Evolutionary conservation across 2,797 vertebrate species (phyloP).

Genomic region (Melanotaenia parkinsoni): DNA sequence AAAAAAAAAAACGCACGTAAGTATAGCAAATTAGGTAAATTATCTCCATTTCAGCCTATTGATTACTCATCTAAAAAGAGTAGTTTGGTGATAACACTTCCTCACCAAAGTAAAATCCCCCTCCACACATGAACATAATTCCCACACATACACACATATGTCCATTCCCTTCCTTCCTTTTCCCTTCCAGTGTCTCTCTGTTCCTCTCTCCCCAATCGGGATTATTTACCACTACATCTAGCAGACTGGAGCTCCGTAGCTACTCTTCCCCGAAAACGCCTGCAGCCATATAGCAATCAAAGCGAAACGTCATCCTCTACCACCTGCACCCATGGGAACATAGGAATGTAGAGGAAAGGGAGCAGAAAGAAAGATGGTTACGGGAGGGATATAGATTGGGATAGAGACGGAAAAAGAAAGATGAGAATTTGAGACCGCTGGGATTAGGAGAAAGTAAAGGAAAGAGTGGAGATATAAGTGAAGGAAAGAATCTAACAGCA

Average conservation of each 20-base stretch:
- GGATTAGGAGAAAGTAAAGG: conserved; percentile 36
- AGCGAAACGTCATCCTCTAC: conserved; percentile 78
- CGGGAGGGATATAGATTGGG: conserved; percentile 23
- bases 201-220: conserved; percentile 78
- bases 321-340: conserved; percentile 76
- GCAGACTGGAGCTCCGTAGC: conserved; percentile 73
- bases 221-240: conserved; percentile 85
- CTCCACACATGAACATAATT: conserved; percentile 20
- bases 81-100: conserved; percentile 19
- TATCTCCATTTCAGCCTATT: background rate
- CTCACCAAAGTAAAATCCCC: conserved; percentile 18
- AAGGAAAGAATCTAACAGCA: conserved; percentile 56
- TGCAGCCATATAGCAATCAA: conserved; percentile 84
- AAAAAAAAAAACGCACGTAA: background rate
- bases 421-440: conserved; percentile 42
- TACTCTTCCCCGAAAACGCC: conserved; percentile 80
- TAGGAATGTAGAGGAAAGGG: conserved; percentile 43
- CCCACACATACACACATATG: conserved; percentile 15
- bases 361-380: conserved; percentile 34
- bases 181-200: conserved; percentile 62
- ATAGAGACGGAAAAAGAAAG: conserved; percentile 28
- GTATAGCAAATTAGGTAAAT: background rate
- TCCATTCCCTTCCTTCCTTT: conserved; percentile 50
- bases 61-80: conserved; percentile 9
- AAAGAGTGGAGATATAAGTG: conserved; percentile 41